Percentiles rank a stretch among this genome's conserved stretches.
phyloP scores from a whole-genome alignment of 2,797 vertebrate species.

The Hylomyscus alleni region DNA sequence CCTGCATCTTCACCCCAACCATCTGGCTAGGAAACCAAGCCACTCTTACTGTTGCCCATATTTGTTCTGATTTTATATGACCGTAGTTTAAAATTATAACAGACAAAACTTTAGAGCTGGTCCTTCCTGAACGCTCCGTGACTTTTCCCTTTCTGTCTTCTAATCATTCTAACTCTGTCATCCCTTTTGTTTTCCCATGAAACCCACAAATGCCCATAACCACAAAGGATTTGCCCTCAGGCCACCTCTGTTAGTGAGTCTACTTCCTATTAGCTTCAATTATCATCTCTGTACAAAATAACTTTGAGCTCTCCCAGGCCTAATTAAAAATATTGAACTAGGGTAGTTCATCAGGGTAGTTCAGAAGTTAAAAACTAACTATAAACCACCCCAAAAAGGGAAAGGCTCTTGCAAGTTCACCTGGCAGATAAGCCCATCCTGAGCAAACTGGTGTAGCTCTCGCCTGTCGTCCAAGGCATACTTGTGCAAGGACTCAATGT shows the following conservation, averaged over 20 bases:
- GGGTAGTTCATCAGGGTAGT: neutral
- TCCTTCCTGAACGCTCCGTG: neutral
- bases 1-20: neutral
- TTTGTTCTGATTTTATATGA: neutral
- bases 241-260: neutral
- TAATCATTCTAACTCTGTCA: neutral
- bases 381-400: neutral
- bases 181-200: neutral
- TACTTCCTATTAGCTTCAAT: neutral
- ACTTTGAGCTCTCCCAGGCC: neutral
- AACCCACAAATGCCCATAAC: neutral
- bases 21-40: neutral
- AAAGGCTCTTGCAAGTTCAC: slow-evolving; percentile 84
- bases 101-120: slow-evolving; percentile 15
- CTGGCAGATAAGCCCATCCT: slow-evolving; percentile 92
- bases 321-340: neutral
- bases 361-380: slow-evolving; percentile 25
- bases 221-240: neutral
- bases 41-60: neutral
- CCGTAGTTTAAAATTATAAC: slow-evolving; percentile 40
- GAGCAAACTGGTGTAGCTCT: slow-evolving; percentile 96
- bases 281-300: neutral
- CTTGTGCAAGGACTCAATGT: slow-evolving; percentile 97
- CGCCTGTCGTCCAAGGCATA: slow-evolving; percentile 95
- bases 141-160: slow-evolving; percentile 16